A percentile compares a stretch with the other conserved stretches of the same genome.
Conservation (phyloP, 2,797 vertebrate species). For the Crenuchus spilurus region DNA sequence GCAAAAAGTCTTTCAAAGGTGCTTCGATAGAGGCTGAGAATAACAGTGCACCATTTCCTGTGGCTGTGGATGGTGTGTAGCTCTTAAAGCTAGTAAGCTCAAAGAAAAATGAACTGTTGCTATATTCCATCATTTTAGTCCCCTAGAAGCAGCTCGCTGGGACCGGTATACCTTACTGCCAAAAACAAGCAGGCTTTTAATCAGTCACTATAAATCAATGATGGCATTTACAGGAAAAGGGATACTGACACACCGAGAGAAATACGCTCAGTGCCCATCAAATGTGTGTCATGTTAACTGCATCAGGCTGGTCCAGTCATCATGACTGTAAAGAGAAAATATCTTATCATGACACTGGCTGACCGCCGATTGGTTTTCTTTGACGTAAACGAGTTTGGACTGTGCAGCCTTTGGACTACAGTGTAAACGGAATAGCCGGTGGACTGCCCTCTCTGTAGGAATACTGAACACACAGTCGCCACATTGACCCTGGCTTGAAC, state of each 20-base stretch:
- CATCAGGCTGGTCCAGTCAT: slow-evolving; percentile 4
- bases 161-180: not conserved
- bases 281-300: slow-evolving; percentile 22
- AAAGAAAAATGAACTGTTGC: not conserved
- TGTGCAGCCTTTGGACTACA: not conserved
- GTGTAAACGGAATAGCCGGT: slow-evolving; percentile 17
- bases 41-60: not conserved
- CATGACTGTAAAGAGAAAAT: not conserved
- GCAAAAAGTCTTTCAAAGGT: not conserved
- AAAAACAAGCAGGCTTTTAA: slow-evolving; percentile 19
- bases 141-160: not conserved
- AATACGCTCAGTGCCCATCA: not conserved
- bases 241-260: not conserved
- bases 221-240: slow-evolving; percentile 39
- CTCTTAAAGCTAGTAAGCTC: not conserved
- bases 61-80: not conserved
- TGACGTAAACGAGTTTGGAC: slow-evolving; percentile 35
- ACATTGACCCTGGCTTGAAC: slow-evolving; percentile 51
- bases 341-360: slow-evolving; percentile 15
- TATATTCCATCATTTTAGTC: not conserved
- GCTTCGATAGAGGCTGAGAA: not conserved
- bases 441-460: not conserved
- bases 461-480: slow-evolving; percentile 19
- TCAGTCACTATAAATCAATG: slow-evolving; percentile 30
- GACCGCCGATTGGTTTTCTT: slow-evolving; percentile 3